Conservation (phyloP, 2,113 vertebrate genomes). For the Melanocharis versteri region DNA sequence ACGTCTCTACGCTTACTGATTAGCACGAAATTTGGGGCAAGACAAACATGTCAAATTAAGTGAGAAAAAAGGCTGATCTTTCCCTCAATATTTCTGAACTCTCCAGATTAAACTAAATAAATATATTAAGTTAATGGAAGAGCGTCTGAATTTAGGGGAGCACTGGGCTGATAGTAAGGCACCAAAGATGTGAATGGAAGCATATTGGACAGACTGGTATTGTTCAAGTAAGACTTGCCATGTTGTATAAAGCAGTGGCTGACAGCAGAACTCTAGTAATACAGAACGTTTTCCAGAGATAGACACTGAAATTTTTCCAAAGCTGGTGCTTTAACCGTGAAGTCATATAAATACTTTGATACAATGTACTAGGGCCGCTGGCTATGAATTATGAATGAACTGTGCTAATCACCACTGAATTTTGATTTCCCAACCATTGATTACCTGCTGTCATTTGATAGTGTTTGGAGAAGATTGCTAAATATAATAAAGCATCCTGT, state of each 20-base stretch:
- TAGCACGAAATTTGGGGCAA: neutral
- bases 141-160: neutral
- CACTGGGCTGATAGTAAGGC: neutral
- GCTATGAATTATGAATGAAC: slow-evolving; percentile 34
- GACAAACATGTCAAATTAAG: neutral
- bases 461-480: neutral
- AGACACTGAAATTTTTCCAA: neutral
- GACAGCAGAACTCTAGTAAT: neutral
- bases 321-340: neutral
- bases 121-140: neutral
- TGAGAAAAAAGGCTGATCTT: neutral
- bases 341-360: neutral
- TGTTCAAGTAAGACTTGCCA: neutral
- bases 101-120: neutral
- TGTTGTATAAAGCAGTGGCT: neutral
- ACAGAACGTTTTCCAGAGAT: neutral
- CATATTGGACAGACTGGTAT: neutral
- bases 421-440: neutral
- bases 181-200: neutral
- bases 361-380: neutral
- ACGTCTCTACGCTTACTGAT: neutral
- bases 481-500: neutral
- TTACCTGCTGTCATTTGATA: slow-evolving; percentile 12
- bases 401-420: neutral
- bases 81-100: neutral